phyloP scores from a whole-genome alignment of 2,888 invertebrate genomes.

The Tridacna gigas region DNA sequence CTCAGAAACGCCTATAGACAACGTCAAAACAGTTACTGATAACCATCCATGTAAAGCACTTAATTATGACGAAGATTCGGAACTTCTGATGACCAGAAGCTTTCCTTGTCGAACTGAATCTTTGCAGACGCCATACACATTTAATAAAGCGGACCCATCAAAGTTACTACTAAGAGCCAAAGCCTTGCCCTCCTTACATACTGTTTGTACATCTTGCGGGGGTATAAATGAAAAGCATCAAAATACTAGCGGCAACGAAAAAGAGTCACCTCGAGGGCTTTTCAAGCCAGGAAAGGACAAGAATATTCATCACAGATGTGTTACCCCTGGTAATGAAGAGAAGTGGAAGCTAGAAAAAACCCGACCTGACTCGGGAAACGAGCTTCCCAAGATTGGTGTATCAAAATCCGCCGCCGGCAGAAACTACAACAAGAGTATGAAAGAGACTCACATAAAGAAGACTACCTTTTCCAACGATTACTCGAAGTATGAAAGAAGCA shows the following conservation, averaged over 20 bases:
- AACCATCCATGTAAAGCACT: neutral
- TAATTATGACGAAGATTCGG: constrained; percentile 9
- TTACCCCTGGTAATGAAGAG: constrained; percentile 13
- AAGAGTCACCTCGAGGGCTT: neutral
- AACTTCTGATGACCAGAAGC: constrained; percentile 17
- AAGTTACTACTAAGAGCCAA: constrained; percentile 33
- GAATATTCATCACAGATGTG: constrained; percentile 28
- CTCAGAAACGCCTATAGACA: neutral
- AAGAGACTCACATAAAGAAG: neutral
- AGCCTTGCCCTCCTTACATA: constrained; percentile 27
- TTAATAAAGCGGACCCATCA: constrained; percentile 46
- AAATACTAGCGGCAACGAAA: constrained; percentile 9
- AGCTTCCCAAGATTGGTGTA: neutral
- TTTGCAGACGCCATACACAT: constrained; percentile 43
- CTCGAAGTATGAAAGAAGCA: constrained; percentile 11
- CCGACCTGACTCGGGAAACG: neutral
- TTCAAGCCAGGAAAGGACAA: neutral
- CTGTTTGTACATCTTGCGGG: constrained; percentile 50
- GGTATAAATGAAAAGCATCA: constrained; percentile 35
- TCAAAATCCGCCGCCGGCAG: neutral
- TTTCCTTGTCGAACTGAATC: constrained; percentile 38
- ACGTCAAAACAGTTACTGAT: neutral
- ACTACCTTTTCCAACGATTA: neutral
- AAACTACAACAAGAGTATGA: neutral
- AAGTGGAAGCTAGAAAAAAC: constrained; percentile 39